Percentiles rank a stretch among this genome's conserved stretches.
Conservation (phyloP, 2,888 invertebrate species). For the Heliconius aoede region DNA sequence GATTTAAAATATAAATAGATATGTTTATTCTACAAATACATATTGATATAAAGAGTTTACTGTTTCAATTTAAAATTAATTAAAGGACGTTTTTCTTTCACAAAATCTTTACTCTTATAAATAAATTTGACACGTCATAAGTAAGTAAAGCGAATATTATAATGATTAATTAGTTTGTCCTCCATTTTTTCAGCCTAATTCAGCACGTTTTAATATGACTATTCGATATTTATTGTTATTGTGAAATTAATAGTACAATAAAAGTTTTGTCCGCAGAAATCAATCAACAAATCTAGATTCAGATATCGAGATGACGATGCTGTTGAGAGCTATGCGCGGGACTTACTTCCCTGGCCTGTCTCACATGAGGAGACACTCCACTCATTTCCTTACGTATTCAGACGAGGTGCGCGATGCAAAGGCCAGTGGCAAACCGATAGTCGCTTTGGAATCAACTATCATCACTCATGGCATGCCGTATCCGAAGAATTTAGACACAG, state of each 20-base stretch:
- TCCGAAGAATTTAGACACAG: slow-evolving; percentile 95
- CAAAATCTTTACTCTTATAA: too few species aligned
- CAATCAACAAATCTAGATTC: slow-evolving; percentile 6
- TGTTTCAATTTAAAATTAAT: too few species aligned
- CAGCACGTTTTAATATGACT: too few species aligned
- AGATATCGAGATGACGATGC: slow-evolving; percentile 61
- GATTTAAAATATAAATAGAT: neutral
- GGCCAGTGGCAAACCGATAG: slow-evolving; percentile 87
- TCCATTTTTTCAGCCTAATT: too few species aligned
- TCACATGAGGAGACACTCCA: slow-evolving; percentile 54
- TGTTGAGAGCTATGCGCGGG: slow-evolving; percentile 57
- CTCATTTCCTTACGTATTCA: slow-evolving; percentile 69
- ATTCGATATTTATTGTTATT: neutral
- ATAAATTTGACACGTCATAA: too few species aligned
- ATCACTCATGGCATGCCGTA: slow-evolving; percentile 99
- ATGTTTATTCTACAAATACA: too few species aligned
- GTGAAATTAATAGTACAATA: neutral
- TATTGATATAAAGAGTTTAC: too few species aligned
- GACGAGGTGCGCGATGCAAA: slow-evolving; percentile 88
- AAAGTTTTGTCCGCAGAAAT: slow-evolving; percentile 28
- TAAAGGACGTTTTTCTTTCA: too few species aligned
- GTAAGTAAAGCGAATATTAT: too few species aligned
- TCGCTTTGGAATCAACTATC: slow-evolving; percentile 98
- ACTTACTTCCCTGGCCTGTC: slow-evolving; percentile 52
- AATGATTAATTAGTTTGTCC: too few species aligned